Base-by-base conservation (phyloP, 2,888 invertebrate species). In the Bugulina stolonifera region DNA sequence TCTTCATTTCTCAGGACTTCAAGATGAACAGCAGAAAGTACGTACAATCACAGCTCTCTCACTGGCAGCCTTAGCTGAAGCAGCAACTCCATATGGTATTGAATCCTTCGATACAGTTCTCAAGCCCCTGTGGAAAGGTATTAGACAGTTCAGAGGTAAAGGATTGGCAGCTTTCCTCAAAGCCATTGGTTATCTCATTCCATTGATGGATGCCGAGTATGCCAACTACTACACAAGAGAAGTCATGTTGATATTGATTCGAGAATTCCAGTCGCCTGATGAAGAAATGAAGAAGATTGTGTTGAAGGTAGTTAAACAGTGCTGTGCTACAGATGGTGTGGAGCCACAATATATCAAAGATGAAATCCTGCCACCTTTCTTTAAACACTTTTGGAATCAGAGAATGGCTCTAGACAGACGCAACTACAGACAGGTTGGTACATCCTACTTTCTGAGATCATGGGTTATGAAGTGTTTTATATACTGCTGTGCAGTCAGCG, bases 251-350 rank as follows among this genome's bases (percentile, higher is more conserved):
- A 99, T 99, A 85, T 88, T 99, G 34, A 98, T 99, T 79, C 90
- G 99, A 85, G 99, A 99, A 88, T 99, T 99, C 85, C 97, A 97
- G 86, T 98, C 98, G 73, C 99, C 99, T 0, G 99, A 99, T 85
- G 99, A 99, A 85, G 99, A 99, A 88, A 99, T 99, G 99, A 99
- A 99, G 86, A 99, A 99, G 84, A 99, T 99, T 87, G 99, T 99
- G 0, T 87, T 99, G 76, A 99, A 99, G 88, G 94, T 98, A 75
- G 99, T 99, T 74, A 99, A 99, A 85, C 99, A 99, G 86, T 99
- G 99, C 86, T 99, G 99, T 83, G 97, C 95, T 14, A 99, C 99
- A 0, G 99, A 99, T 84, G 99, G 99, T 90, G 99, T 99, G 71
- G 99, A 99, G 84, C 91, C 99, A 0, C 94, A 96, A 81, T 99